These are phyloP conservation scores for Zaprionus ornatus DNA, from an alignment of 1,140 invertebrate genomes.

Conservation along the genomic window DNA sequence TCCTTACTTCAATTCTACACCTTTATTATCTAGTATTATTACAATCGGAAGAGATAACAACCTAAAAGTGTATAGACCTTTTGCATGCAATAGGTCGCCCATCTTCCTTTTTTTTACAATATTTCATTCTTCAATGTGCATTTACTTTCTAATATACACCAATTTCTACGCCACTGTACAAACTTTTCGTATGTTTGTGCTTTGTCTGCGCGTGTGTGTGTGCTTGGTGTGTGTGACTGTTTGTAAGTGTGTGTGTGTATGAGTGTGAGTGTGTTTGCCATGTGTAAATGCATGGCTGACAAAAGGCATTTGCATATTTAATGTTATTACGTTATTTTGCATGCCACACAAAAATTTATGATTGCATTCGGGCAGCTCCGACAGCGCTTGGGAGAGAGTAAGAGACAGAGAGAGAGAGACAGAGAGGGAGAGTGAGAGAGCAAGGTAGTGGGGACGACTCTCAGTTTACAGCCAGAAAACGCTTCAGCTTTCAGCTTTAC, in stretches of 20 bases:
- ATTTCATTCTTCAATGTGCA: neutral
- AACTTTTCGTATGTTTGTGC: neutral
- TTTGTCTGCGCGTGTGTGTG: neutral
- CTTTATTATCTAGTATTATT: too few species aligned
- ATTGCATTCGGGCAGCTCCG: conserved; percentile 66
- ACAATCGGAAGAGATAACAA: too few species aligned
- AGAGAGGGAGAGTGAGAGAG: too few species aligned
- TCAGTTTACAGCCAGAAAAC: neutral
- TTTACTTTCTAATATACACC: neutral
- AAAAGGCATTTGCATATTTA: conserved; percentile 83
- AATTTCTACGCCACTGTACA: neutral
- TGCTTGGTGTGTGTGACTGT: neutral
- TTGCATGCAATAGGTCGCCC: too few species aligned
- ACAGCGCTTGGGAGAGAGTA: neutral
- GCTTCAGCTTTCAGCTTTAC: conserved; percentile 23
- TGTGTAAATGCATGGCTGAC: conserved; percentile 80
- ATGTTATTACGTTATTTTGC: conserved; percentile 83
- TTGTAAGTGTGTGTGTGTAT: conserved; percentile 10
- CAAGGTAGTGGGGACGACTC: too few species aligned
- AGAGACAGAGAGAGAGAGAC: neutral
- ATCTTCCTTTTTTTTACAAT: neutral
- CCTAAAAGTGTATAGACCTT: too few species aligned
- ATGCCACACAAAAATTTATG: conserved; percentile 80
- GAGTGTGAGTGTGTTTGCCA: conserved; percentile 46
- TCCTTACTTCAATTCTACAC: too few species aligned